These are phyloP conservation scores for Leptothorax acervorum DNA, from an alignment of 2,888 invertebrate species.

Conservation along the genomic window DNA sequence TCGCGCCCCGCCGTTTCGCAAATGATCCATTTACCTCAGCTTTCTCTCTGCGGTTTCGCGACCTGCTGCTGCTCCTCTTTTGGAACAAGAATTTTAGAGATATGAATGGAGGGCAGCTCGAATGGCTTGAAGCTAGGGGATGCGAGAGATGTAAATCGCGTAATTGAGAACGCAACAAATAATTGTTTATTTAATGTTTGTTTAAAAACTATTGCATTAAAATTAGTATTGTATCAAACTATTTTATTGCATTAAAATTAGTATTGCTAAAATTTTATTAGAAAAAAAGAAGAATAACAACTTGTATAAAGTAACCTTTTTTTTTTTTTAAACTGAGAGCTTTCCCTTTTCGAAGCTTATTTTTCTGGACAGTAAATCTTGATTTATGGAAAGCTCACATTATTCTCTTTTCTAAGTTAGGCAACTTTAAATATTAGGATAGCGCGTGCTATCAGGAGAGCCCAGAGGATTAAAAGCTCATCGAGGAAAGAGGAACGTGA, in stretches of 20 bases:
- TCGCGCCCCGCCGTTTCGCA: constrained; percentile 51
- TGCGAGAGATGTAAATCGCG: not conserved
- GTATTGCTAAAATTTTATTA: not conserved
- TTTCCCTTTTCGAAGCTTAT: not conserved
- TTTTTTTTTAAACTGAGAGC: not conserved
- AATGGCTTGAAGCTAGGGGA: not conserved
- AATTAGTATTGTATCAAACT: not conserved
- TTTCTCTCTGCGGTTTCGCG: constrained; percentile 24
- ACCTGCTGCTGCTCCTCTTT: not conserved
- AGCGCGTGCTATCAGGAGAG: not conserved
- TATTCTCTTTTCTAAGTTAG: not conserved
- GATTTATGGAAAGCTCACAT: constrained; percentile 12
- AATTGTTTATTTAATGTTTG: not conserved
- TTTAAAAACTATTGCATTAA: not conserved
- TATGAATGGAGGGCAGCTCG: constrained; percentile 20
- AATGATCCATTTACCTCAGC: constrained; percentile 60
- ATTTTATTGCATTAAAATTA: not conserved
- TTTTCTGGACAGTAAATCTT: constrained; percentile 7
- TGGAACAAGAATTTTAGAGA: constrained; percentile 7
- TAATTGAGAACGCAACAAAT: not conserved
- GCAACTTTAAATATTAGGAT: constrained; percentile 36
- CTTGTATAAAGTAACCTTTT: not conserved
- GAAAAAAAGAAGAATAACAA: not conserved
- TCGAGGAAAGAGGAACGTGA: constrained; percentile 13
- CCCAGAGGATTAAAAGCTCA: constrained; percentile 39